Evolutionary conservation across 2,888 invertebrate genomes (phyloP), one percentile per base, ranked within the genome.

Genomic region (Baccha elongata): DNA sequence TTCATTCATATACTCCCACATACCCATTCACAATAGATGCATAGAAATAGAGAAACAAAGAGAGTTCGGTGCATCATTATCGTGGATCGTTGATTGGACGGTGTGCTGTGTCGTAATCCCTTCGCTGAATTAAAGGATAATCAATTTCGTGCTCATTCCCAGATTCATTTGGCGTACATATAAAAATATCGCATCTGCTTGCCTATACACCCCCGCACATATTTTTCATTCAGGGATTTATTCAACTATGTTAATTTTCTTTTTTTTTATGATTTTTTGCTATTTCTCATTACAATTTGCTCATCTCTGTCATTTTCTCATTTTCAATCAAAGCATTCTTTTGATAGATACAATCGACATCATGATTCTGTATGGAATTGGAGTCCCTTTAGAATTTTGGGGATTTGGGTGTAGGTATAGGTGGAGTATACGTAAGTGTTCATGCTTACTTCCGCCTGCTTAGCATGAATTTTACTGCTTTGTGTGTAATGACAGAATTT

Each of bases 121-220:
- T 69, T 32, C 64, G 80, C 60, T 42, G 81, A 67, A 81, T 81
- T 81, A 81, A 81, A 50, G 71, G 76, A 81, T 81, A 81, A 81
- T 81, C 81, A 81, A 81, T 81, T 81, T 71, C 67, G 71, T 74
- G 74, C 80, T 80, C 69, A 53, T 74, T 79, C 74, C 35, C 37
- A 40, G 37, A 79, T 72, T 79, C 60, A 79, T 62, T 80, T 44
- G 40, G 55, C 13, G 40, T 21, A 58, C 62, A 32, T 48, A 62
- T 46, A 21, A 21, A n/a, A 55, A 55, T 44, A 42, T 26, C 15
- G 32, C 40, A 35, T 32, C 48, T 21, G 53, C 35, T 64, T 62
- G 42, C 62, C 19, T 37, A 58, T 19, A 7, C n/a, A n/a, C n/a
- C 21, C 26, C 32, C 35, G 37, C 48, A 19, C 26, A 29, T 40